These are phyloP conservation scores for Cosmorhoe ocellata DNA, from an alignment of 2,888 invertebrate genomes.

Conservation along the genomic window DNA sequence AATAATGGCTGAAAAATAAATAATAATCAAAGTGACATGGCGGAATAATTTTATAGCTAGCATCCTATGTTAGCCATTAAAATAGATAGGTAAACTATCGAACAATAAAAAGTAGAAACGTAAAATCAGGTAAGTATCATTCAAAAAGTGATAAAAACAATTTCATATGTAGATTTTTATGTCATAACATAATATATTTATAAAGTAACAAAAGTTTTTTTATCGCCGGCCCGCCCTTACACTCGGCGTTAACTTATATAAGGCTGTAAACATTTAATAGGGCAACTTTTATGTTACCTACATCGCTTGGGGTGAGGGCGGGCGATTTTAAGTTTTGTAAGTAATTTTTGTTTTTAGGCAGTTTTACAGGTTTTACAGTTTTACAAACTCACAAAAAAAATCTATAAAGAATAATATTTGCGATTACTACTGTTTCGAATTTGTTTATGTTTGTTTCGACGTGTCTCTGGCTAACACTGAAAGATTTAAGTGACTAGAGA, in stretches of 20 bases:
- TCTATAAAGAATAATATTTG: too few species aligned
- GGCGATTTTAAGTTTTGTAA: conserved; percentile 38
- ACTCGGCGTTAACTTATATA: conserved; percentile 52
- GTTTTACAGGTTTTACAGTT: background rate
- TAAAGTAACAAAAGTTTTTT: conserved; percentile 47
- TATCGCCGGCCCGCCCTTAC: conserved; percentile 41
- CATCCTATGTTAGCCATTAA: background rate
- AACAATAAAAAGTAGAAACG: conserved; percentile 17
- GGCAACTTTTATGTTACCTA: conserved; percentile 72
- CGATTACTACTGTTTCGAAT: too few species aligned
- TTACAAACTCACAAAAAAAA: too few species aligned
- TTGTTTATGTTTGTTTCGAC: too few species aligned
- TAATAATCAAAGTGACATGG: background rate
- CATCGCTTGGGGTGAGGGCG: conserved; percentile 41
- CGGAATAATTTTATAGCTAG: conserved; percentile 1
- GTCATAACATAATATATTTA: conserved; percentile 40
- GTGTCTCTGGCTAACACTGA: too few species aligned
- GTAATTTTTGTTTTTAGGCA: conserved; percentile 18
- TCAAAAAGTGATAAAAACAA: conserved; percentile 36
- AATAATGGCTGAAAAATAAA: background rate
- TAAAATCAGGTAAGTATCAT: conserved; percentile 32
- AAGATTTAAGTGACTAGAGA: too few species aligned
- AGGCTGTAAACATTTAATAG: conserved; percentile 74
- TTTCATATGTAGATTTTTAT: conserved; percentile 35
- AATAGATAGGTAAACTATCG: conserved; percentile 14